Evolutionary conservation across 2,797 vertebrate genomes (phyloP).

Genomic region (Huso huso): DNA sequence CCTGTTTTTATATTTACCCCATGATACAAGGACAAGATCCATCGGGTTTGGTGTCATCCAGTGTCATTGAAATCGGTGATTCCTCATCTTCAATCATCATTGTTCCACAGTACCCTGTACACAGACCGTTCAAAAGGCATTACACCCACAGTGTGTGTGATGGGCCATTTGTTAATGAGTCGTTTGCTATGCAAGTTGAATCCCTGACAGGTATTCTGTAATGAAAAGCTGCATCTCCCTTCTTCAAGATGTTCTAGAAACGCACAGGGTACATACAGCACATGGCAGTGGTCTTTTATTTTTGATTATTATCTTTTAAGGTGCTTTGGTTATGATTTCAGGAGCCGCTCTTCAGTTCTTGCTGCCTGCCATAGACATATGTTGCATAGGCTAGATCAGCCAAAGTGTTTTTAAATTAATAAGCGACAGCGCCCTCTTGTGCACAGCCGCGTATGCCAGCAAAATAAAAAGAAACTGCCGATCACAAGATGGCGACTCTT

Average conservation of each 20-base stretch:
- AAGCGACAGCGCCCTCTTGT: no score
- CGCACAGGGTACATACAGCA: no score
- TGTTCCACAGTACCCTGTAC: constrained; percentile 20
- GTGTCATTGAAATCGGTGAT: constrained; percentile 22
- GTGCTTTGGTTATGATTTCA: no score
- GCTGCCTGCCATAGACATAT: no score
- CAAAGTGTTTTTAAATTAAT: no score
- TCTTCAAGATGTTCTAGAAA: neutral
- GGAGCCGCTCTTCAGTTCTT: no score
- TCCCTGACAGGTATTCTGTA: neutral
- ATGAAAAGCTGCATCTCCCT: neutral
- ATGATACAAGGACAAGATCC: constrained; percentile 24
- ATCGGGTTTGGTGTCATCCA: constrained; percentile 24
- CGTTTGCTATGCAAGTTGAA: neutral
- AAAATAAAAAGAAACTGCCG: no score
- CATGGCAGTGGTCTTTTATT: no score
- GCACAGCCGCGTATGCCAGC: no score
- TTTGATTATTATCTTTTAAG: no score
- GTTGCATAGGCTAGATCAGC: no score
- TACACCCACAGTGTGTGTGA: neutral
- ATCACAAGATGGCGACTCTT: no score
- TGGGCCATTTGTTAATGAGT: neutral
- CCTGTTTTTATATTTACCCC: constrained; percentile 14
- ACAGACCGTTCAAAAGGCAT: neutral
- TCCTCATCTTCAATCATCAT: constrained; percentile 25